Conservation (phyloP, 1,140 invertebrate species). For the Scaptomyza hsui region DNA sequence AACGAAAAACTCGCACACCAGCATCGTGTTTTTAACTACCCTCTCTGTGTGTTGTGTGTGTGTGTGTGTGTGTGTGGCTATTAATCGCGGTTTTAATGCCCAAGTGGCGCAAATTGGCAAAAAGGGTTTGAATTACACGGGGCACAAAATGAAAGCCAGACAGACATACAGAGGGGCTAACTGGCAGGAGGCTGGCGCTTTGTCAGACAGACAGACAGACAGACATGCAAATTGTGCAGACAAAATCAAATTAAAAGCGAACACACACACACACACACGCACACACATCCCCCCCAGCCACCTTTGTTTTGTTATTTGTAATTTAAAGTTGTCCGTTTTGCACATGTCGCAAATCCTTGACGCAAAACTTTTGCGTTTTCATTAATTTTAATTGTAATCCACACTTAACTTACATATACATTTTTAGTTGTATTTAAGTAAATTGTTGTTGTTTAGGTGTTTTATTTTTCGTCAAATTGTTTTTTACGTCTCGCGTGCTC, state of each 20-base stretch:
- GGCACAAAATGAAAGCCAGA: conserved; percentile 8
- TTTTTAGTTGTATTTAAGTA: conserved; percentile 44
- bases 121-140: conserved; percentile 72
- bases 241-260: conserved; percentile 79
- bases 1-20: background rate
- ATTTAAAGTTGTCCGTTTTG: conserved; percentile 19
- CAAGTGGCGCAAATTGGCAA: conserved; percentile 79
- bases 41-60: conserved; percentile 2
- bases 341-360: conserved; percentile 30
- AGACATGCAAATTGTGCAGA: conserved; percentile 77
- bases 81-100: conserved; percentile 80
- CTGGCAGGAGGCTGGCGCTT: no score
- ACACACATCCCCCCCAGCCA: background rate
- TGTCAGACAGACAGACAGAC: conserved; percentile 35
- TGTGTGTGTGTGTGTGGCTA: conserved; percentile 51
- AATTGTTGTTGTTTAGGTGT: conserved; percentile 39
- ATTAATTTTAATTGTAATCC: conserved; percentile 73
- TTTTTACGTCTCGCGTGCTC: conserved; percentile 54
- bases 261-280: conserved; percentile 62
- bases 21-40: conserved; percentile 65
- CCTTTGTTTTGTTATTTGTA: background rate
- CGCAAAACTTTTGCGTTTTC: conserved; percentile 42
- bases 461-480: conserved; percentile 19
- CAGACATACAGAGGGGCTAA: conserved; percentile 15
- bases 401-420: conserved; percentile 28